Evolutionary conservation across 1,140 invertebrate species (phyloP).

Genomic region (Zaprionus africanus): DNA sequence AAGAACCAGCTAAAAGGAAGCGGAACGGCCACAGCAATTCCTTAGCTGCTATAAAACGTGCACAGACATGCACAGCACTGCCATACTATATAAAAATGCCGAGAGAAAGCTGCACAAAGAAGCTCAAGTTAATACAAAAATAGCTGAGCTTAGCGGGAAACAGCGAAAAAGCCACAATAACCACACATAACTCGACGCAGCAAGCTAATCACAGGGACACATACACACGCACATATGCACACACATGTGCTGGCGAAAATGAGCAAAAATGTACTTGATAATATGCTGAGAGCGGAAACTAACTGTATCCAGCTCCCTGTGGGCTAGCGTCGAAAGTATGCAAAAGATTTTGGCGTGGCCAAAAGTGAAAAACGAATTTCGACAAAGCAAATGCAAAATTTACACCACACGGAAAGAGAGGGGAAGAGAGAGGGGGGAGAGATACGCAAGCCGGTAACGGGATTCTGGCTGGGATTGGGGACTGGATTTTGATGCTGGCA

Average conservation of each 20-base stretch:
- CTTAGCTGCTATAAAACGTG: conserved; percentile 54
- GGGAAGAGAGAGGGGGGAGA: no score
- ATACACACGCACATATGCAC: background rate
- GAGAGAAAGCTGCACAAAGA: conserved; percentile 57
- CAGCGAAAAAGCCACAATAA: conserved; percentile 43
- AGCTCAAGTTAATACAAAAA: conserved; percentile 71
- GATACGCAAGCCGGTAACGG: background rate
- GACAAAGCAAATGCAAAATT: conserved; percentile 74
- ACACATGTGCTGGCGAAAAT: background rate
- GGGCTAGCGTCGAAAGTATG: conserved; percentile 55
- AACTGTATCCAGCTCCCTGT: conserved; percentile 22
- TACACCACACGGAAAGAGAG: conserved; percentile 40
- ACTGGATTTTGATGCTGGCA: conserved; percentile 15
- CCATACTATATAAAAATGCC: conserved; percentile 52
- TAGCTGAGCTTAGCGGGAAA: conserved; percentile 61
- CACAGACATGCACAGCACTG: conserved; percentile 36
- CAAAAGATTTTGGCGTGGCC: conserved; percentile 57
- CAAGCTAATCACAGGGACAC: conserved; percentile 46
- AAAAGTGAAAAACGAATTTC: conserved; percentile 62
- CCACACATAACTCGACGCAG: conserved; percentile 61
- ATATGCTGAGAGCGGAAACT: conserved; percentile 22
- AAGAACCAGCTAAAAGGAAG: background rate
- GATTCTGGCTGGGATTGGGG: background rate
- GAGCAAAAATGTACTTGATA: conserved; percentile 1
- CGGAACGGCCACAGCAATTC: conserved; percentile 27